Conservation (phyloP, 1,140 invertebrate species). For the Cherax destructor region DNA sequence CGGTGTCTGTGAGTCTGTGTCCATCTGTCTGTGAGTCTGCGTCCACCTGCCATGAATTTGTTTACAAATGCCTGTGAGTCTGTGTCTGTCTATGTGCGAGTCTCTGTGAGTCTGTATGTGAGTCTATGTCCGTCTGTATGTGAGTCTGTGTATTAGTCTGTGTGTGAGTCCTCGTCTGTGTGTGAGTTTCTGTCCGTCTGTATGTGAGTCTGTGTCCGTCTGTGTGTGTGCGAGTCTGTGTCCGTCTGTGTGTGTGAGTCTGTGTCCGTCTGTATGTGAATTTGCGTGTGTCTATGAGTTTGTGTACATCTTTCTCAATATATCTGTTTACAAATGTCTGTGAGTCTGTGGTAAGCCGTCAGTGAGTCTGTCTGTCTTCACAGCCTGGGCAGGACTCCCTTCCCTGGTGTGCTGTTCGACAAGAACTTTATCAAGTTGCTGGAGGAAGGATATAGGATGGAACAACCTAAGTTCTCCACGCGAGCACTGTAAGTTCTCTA, state of each 20-base stretch:
- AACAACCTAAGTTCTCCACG: constrained; percentile 1
- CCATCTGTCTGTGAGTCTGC: neutral
- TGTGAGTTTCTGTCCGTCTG: constrained; percentile 19
- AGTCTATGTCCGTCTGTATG: constrained; percentile 9
- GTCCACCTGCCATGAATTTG: neutral
- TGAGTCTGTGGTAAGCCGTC: neutral
- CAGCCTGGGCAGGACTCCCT: constrained; percentile 23
- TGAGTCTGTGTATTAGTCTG: neutral
- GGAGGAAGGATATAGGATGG: constrained; percentile 27
- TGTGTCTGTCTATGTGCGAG: constrained; percentile 1
- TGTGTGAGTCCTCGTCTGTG: neutral
- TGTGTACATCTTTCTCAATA: constrained; percentile 5
- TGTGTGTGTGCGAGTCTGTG: neutral
- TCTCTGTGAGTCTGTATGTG: neutral
- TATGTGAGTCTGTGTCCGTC: neutral
- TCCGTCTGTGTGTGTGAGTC: constrained; percentile 12
- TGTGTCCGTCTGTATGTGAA: constrained; percentile 10
- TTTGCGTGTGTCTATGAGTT: neutral
- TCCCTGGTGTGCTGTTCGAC: neutral
- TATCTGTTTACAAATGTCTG: neutral
- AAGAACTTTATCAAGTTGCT: neutral
- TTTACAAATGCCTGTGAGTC: neutral
- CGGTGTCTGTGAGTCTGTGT: neutral
- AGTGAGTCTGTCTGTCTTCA: neutral
- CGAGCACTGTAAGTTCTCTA: neutral